Evolutionary conservation across 2,888 invertebrate species (phyloP), one percentile per base, ranked within the genome.

Genomic region (Apotomis turbidana): DNA sequence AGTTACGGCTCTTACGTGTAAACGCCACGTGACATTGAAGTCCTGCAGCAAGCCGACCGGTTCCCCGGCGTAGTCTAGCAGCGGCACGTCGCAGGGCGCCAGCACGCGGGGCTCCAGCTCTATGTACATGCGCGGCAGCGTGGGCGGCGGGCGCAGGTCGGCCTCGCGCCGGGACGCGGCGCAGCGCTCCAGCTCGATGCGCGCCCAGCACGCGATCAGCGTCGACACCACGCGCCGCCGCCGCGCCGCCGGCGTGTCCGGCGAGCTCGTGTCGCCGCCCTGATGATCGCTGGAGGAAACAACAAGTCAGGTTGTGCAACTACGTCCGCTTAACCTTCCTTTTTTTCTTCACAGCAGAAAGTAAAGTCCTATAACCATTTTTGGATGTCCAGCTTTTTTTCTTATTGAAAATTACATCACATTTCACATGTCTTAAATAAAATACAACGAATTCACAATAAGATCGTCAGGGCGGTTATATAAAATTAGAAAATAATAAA

Each of bases 41-140:
- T 93, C 93, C 15, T 80, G 70, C 36, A 89, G 84, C 79, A 90
- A 80, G 46, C 93, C 93, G 73, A 92, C 81, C 70, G 85, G 81
- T 74, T 90, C 89, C 57, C 81, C 87, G 27, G 69, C 79, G 83
- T 88, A 88, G 85, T 92, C 91, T 13, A 15, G 68, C 63, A 93
- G 86, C 78, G 83, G 84, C 74, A 77, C 78, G 79, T 89, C 89
- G 69, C 76, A 75, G 49, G 78, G 77, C n/a, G 83, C 68, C 49
- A 83, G 76, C 68, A 78, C 79, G 73, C 92, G 87, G 77, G 93
- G 92, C 85, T 89, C 90, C 81, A 93, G 88, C 84, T 92, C 90
- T 46, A 87, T 75, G 85, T 88, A 90, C 69, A 81, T 76, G 77
- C 90, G 87, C 76, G 93, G 90, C 82, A 93, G 85, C 74, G 87